Conservation (phyloP, 2,113 vertebrate species). For the Thunnus thynnus region DNA sequence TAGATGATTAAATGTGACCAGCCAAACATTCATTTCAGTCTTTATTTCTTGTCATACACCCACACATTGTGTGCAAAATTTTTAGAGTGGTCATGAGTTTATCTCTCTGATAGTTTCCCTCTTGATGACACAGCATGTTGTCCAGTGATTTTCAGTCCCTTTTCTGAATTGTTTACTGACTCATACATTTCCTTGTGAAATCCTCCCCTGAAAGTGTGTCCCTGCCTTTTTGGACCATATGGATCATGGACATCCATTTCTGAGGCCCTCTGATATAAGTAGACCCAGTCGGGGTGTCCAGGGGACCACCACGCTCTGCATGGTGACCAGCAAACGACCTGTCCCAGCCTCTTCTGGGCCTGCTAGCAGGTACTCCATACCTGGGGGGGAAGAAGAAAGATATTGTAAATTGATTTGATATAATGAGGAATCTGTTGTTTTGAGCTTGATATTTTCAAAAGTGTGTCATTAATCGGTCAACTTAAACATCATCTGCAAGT, state of each 20-base stretch:
- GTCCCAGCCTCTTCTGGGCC: slow-evolving; percentile 88
- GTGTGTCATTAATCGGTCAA: not conserved
- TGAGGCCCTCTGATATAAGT: slow-evolving; percentile 73
- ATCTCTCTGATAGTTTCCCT: not conserved
- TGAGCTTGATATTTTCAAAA: too few species aligned
- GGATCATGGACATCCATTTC: slow-evolving; percentile 73
- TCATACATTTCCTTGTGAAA: not conserved
- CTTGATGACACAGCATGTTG: not conserved
- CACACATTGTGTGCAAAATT: not conserved
- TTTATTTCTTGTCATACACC: slow-evolving; percentile 18
- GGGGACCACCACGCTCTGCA: slow-evolving; percentile 89
- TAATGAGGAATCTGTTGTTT: not conserved
- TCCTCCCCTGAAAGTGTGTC: not conserved
- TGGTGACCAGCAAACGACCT: slow-evolving; percentile 89
- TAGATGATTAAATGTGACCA: slow-evolving; percentile 8
- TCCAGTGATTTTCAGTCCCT: slow-evolving; percentile 34
- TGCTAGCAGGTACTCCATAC: slow-evolving; percentile 90
- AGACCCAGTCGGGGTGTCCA: slow-evolving; percentile 86
- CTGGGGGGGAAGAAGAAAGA: slow-evolving; percentile 67
- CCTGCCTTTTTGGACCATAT: not conserved
- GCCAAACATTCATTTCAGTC: slow-evolving; percentile 5
- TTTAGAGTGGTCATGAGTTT: not conserved
- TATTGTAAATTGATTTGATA: not conserved
- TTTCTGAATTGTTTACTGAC: slow-evolving; percentile 24
- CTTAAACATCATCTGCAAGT: not conserved